A percentile compares a stretch with the other conserved stretches of the same genome.
Conservation (phyloP, 2,888 invertebrate genomes). For the Dascillus cervinus region DNA sequence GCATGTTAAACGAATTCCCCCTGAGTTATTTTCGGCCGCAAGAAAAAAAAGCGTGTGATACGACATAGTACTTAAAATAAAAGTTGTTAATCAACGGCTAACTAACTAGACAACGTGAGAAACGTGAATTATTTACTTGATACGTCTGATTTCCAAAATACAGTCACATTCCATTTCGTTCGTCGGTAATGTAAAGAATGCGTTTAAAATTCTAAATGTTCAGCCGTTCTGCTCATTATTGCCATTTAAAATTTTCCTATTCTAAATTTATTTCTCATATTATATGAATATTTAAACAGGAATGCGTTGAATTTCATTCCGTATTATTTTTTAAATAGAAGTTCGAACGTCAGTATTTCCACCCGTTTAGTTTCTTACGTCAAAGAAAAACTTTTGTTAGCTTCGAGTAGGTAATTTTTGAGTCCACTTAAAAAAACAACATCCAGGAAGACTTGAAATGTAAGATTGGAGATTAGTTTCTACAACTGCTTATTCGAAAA, state of each 20-base stretch:
- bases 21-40: too few species aligned
- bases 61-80: not conserved
- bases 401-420: too few species aligned
- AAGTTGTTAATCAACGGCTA: not conserved
- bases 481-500: constrained; percentile 25
- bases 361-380: too few species aligned
- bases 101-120: too few species aligned
- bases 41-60: too few species aligned
- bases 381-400: too few species aligned
- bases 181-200: constrained; percentile 20
- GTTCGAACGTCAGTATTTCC: too few species aligned
- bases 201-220: constrained; percentile 24
- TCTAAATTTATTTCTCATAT: constrained; percentile 21
- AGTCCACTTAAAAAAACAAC: too few species aligned
- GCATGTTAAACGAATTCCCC: too few species aligned
- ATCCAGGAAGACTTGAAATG: constrained; percentile 4
- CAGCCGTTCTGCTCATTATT: constrained; percentile 22
- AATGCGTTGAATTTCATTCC: constrained; percentile 7
- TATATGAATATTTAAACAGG: constrained; percentile 16
- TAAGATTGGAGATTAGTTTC: constrained; percentile 34
- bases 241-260: constrained; percentile 26
- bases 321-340: too few species aligned
- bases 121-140: constrained; percentile 4
- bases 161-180: constrained; percentile 17
- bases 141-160: constrained; percentile 15